phyloP scores from a whole-genome alignment of 2,888 invertebrate species.

The Campaea margaritaria region DNA sequence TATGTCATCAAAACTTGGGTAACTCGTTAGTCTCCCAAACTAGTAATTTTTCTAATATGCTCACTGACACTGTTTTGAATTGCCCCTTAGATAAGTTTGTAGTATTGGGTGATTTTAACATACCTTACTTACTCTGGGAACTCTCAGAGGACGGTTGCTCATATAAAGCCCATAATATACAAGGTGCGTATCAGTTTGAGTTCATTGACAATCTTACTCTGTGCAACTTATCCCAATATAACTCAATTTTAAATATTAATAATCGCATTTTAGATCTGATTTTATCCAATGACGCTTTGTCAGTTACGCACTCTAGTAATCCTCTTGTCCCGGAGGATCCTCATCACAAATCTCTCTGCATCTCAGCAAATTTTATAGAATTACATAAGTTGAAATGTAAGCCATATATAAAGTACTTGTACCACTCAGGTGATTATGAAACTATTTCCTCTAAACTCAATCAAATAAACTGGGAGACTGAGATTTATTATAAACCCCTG shows the following conservation, averaged over 20 bases:
- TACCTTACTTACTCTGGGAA: too few species aligned
- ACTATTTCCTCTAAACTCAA: background rate
- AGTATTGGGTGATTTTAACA: background rate
- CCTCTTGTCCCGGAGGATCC: background rate
- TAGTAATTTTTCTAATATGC: background rate
- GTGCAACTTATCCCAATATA: constrained; percentile 23
- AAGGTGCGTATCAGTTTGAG: constrained; percentile 1
- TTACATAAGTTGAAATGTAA: background rate
- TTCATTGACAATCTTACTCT: constrained; percentile 15
- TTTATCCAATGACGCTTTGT: background rate
- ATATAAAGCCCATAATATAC: constrained; percentile 5
- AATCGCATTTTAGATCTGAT: background rate
- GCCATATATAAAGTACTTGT: constrained; percentile 1
- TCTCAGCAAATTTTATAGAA: constrained; percentile 2
- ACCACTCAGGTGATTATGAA: constrained; percentile 2
- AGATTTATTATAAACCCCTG: background rate
- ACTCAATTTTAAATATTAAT: background rate
- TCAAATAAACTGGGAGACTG: background rate
- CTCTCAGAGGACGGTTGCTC: background rate
- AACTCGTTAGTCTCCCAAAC: background rate
- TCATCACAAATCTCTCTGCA: background rate
- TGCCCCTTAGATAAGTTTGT: background rate
- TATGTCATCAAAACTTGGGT: background rate
- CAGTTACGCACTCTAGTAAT: background rate
- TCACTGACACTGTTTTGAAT: background rate